Conservation (phyloP, 1,140 invertebrate species). For the Drosophila santomea region DNA sequence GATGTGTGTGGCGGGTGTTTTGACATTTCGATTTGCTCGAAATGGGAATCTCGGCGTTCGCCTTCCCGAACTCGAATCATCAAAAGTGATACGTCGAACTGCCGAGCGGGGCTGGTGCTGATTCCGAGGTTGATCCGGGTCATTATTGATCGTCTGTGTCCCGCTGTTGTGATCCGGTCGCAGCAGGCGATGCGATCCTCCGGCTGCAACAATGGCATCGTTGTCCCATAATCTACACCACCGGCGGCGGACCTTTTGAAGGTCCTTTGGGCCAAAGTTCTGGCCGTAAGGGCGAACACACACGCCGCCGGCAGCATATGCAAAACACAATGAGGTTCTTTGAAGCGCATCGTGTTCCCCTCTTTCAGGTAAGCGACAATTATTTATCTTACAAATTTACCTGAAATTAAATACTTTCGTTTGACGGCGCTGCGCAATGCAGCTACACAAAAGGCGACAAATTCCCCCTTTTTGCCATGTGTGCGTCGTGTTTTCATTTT, state of each 20-base stretch:
- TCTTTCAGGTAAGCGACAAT: slow-evolving; percentile 74
- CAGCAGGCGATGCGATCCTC: slow-evolving; percentile 47
- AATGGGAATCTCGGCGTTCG: slow-evolving; percentile 12
- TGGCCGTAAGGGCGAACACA: slow-evolving; percentile 43
- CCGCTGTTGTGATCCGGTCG: slow-evolving; percentile 77
- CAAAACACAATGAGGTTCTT: slow-evolving; percentile 82
- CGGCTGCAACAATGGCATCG: slow-evolving; percentile 59
- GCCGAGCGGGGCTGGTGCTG: neutral
- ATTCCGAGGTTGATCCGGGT: slow-evolving; percentile 39
- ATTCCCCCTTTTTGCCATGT: slow-evolving; percentile 66
- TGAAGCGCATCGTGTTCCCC: slow-evolving; percentile 65
- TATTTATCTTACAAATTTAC: slow-evolving; percentile 84
- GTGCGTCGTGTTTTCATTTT: slow-evolving; percentile 43
- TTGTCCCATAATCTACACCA: slow-evolving; percentile 64
- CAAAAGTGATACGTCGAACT: slow-evolving; percentile 39
- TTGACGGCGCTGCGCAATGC: slow-evolving; percentile 49
- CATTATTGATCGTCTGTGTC: slow-evolving; percentile 75
- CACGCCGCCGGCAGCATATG: slow-evolving; percentile 61
- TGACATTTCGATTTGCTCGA: slow-evolving; percentile 39
- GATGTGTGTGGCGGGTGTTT: slow-evolving; percentile 54
- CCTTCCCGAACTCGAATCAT: slow-evolving; percentile 41
- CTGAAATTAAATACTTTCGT: slow-evolving; percentile 80
- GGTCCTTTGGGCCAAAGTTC: slow-evolving; percentile 80
- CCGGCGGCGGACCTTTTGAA: slow-evolving; percentile 72
- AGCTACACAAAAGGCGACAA: slow-evolving; percentile 71